Percentiles rank a stretch among this genome's conserved stretches.
Conservation (phyloP, 2,113 vertebrate genomes). For the Psilopogon haemacephalus region DNA sequence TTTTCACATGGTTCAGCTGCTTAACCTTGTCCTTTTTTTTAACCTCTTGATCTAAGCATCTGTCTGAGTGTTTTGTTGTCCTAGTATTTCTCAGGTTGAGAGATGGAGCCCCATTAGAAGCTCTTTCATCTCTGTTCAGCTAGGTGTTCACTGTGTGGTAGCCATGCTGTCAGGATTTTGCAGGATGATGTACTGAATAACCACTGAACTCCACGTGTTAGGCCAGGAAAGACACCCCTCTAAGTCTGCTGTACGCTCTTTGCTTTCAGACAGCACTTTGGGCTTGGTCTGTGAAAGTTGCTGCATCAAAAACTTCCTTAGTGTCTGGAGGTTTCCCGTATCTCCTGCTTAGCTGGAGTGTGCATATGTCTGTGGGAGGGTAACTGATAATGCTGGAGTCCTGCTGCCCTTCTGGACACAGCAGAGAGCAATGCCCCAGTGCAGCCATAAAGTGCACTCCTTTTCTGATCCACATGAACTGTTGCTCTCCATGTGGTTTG, state of each 20-base stretch:
- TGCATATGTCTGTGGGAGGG: neutral
- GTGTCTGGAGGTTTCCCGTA: neutral
- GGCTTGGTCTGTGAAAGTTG: neutral
- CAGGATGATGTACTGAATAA: neutral
- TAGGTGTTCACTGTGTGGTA: neutral
- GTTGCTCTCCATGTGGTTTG: constrained; percentile 12
- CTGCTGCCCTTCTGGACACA: neutral
- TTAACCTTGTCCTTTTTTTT: neutral
- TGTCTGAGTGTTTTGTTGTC: neutral
- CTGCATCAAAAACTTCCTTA: neutral
- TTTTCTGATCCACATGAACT: neutral
- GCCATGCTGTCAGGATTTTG: neutral
- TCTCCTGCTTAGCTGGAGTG: neutral
- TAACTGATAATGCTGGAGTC: neutral
- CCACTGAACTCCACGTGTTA: neutral
- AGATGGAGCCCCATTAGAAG: neutral
- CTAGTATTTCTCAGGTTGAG: neutral
- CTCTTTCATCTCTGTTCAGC: neutral
- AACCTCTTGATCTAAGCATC: neutral
- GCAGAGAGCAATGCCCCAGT: neutral
- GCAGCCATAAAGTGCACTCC: neutral
- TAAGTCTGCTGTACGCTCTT: neutral
- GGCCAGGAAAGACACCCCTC: neutral
- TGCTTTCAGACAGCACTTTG: neutral
- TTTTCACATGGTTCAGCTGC: neutral